Evolutionary conservation across 2,888 invertebrate genomes (phyloP), one percentile per base, ranked within the genome.

Genomic region (Hirtodrosophila cameraria): DNA sequence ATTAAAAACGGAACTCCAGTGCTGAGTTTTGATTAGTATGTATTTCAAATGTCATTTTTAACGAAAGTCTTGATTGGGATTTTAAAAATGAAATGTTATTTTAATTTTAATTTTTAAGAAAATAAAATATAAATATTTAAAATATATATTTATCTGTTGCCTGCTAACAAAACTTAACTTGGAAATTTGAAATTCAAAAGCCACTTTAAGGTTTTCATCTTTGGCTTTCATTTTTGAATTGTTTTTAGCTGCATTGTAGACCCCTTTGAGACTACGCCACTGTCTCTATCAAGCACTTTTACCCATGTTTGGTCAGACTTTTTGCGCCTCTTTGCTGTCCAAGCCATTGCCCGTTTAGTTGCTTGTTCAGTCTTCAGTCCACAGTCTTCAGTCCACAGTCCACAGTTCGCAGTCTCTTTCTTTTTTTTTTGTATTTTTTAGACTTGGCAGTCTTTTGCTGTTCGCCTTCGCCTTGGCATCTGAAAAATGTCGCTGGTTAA

Each of bases 401-500:
- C 53, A 67, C 23, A 31, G 28, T 38, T 30, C n/a, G 16, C 12
- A 16, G 13, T 43, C 23, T 18, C 16, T 28, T 13, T 43, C 42
- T 48, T n/a, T 30, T 12, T 20, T 50, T 46, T 57, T 28, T 15
- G 16, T 42, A 57, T 58, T 52, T 46, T 52, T 46, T 78, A 67
- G n/a, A n/a, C n/a, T n/a, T n/a, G n/a, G n/a, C 57, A 57, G 61
- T 61, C 52, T 57, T 54, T 69, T 61, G 36, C 63, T 61, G 66
- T 42, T 63, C 55, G 66, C 58, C 59, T 75, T 62, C 53, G 71
- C 69, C 54, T 52, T 75, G 86, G 81, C 86, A 82, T 82, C 75
- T 86, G 61, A 86, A 82, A 82, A 82, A 82, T 86, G 81, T 86
- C 81, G 81, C 67, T 74, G 77, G 81, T 72, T 81, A 83, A 86